These are phyloP conservation scores for Notocelia uddmanniana DNA, from an alignment of 2,888 invertebrate species.

Conservation along the genomic window DNA sequence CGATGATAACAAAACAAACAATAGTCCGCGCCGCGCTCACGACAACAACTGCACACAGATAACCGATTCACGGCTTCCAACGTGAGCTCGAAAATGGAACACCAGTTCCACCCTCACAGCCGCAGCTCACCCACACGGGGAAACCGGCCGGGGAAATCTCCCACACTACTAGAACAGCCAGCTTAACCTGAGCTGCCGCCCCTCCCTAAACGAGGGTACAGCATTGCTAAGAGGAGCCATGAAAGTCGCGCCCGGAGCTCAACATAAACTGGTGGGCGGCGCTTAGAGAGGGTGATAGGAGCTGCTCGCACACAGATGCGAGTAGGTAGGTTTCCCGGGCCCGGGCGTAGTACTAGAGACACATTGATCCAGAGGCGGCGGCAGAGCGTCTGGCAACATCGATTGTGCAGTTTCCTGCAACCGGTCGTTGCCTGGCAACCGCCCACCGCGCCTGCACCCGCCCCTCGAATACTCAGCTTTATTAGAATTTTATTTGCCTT, in stretches of 20 bases:
- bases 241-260: slow-evolving; percentile 60
- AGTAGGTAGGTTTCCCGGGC: slow-evolving; percentile 76
- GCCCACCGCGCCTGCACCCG: slow-evolving; percentile 73
- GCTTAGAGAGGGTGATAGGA: slow-evolving; percentile 58
- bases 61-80: slow-evolving; percentile 80
- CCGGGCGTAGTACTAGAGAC: slow-evolving; percentile 85
- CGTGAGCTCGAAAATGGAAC: slow-evolving; percentile 74
- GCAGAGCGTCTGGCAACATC: slow-evolving; percentile 82
- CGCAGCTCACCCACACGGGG: slow-evolving; percentile 64
- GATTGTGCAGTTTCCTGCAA: slow-evolving; percentile 86
- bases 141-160: slow-evolving; percentile 70
- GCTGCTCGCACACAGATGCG: slow-evolving; percentile 62
- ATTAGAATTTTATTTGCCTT: slow-evolving; percentile 64
- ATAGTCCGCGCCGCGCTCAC: slow-evolving; percentile 69
- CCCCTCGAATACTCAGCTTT: slow-evolving; percentile 64
- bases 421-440: slow-evolving; percentile 76
- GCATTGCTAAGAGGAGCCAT: slow-evolving; percentile 47
- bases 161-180: slow-evolving; percentile 61
- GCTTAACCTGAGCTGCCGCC: slow-evolving; percentile 60
- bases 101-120: slow-evolving; percentile 65
- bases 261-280: slow-evolving; percentile 52
- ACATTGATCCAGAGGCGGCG: slow-evolving; percentile 82
- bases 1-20: slow-evolving; percentile 82
- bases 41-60: slow-evolving; percentile 70
- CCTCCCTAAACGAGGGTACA: slow-evolving; percentile 51